Percentiles rank a stretch among this genome's conserved stretches.
phyloP scores from a whole-genome alignment of 2,113 vertebrate genomes.

The Merops nubicus region DNA sequence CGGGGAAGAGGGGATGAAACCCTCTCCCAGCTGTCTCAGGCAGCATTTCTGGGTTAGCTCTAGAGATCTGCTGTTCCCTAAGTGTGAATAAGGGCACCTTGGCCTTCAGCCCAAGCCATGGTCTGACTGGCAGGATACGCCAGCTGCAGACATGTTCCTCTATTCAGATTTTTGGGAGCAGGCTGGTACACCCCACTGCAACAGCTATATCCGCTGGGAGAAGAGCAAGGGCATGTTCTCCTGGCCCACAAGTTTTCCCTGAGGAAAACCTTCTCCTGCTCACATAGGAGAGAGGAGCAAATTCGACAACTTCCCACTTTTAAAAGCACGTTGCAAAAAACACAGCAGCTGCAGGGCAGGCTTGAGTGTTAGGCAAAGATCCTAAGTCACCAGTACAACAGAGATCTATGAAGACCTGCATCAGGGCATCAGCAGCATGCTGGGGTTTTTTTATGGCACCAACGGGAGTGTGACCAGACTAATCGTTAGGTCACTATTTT shows the following conservation, averaged over 20 bases:
- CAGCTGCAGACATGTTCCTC: rapidly evolving
- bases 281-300: neutral
- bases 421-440: neutral
- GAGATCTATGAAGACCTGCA: rapidly evolving
- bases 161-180: neutral
- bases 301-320: neutral
- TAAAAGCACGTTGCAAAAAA: neutral
- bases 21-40: neutral
- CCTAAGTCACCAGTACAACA: neutral
- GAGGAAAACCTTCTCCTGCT: neutral
- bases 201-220: neutral
- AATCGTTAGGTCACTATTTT: neutral
- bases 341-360: neutral
- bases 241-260: neutral
- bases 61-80: neutral
- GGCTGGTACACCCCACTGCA: neutral
- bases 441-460: neutral
- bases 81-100: rapidly evolving
- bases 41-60: neutral
- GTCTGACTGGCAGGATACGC: rapidly evolving
- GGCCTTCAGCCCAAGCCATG: neutral
- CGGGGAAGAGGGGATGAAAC: neutral
- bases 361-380: neutral
- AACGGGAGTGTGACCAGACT: neutral
- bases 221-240: neutral